Base-by-base conservation (phyloP, 1,140 invertebrate genomes). In the Megathymus violae region DNA sequence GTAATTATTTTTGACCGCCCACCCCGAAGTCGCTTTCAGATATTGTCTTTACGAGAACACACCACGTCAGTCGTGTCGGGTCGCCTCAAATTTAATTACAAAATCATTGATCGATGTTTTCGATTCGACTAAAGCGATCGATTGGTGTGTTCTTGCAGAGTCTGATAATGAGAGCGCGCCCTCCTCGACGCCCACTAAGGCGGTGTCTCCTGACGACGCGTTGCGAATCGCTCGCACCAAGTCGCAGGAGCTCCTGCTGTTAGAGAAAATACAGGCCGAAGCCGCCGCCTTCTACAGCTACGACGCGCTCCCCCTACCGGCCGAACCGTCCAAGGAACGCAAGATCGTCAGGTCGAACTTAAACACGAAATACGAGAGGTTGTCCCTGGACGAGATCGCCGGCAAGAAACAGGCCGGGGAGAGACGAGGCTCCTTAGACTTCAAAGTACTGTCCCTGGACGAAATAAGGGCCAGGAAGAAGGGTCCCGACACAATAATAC, bases 191-290 rank as follows among this genome's bases (percentile, higher is more conserved):
- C 93, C 94, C 17, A 91, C 85, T 15, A 94, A 94, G 82, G 76
- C 69, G 7, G 69, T 31, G 17, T 68, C 71, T 2, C 51, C 77
- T 4, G 80, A 85, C 13, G 76, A 75, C 14, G 64, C 70, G 5
- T 68, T 67, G 47, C 71, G 64, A 46, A 73, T 80, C 6, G 73
- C 74, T 6, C 67, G 79, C 69, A 92, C 93, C 63, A 95, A 94
- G 82, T 94, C 94, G 0, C 92, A 94, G 68, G 95, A 95, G 70
- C 92, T 95, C 65, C 92, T 94, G 48, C 88, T 93, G 10, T 80
- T 95, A 31, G 94, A 95, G 82, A 93, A 93, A 68, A 94, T 95
- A 36, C 94, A 95, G 67, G 94, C 93, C 1, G 94, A 94, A 75
- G 93, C 93, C 4, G 94, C 94, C 3, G 93, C 94, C 16, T 94